Evolutionary conservation across 2,888 invertebrate species (phyloP).

Genomic region (Drosophila parthenogenetica): DNA sequence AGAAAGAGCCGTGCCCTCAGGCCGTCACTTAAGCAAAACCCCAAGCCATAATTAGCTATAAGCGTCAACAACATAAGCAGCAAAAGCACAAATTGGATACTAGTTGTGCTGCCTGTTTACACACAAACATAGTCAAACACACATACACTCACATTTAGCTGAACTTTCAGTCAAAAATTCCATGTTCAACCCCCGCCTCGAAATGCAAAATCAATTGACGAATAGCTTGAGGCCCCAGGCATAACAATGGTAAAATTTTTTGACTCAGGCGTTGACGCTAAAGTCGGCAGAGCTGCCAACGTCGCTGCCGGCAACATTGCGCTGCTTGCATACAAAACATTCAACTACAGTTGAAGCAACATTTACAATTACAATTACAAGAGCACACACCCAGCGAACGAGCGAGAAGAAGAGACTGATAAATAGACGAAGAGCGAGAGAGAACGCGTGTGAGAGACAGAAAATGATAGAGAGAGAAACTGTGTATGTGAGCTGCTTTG

Average conservation of each 20-base stretch:
- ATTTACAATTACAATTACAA: slow-evolving; percentile 54
- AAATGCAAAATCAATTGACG: slow-evolving; percentile 76
- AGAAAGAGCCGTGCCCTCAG: slow-evolving; percentile 63
- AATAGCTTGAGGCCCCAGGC: slow-evolving; percentile 41
- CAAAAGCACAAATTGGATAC: slow-evolving; percentile 51
- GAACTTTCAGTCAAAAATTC: slow-evolving; percentile 73
- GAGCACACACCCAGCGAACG: slow-evolving; percentile 15
- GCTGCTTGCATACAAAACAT: slow-evolving; percentile 70
- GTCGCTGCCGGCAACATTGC: slow-evolving; percentile 37
- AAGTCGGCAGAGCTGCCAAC: slow-evolving; percentile 37
- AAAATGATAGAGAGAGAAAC: slow-evolving; percentile 16
- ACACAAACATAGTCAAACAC: slow-evolving; percentile 43
- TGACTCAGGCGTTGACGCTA: slow-evolving; percentile 26
- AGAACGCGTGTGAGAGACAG: slow-evolving; percentile 22
- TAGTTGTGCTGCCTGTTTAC: slow-evolving; percentile 42
- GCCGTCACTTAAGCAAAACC: slow-evolving; percentile 34
- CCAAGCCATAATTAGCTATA: slow-evolving; percentile 62
- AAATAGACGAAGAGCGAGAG: slow-evolving; percentile 5
- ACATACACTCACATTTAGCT: slow-evolving; percentile 46
- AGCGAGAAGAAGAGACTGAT: slow-evolving; percentile 15
- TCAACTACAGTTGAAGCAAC: slow-evolving; percentile 56
- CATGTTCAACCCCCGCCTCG: slow-evolving; percentile 73
- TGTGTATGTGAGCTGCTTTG: slow-evolving; percentile 15
- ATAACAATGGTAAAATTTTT: slow-evolving; percentile 29
- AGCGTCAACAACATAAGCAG: slow-evolving; percentile 43